Evolutionary conservation across 2,797 vertebrate genomes (phyloP).

Genomic region (Paramormyrops hopkinsi): DNA sequence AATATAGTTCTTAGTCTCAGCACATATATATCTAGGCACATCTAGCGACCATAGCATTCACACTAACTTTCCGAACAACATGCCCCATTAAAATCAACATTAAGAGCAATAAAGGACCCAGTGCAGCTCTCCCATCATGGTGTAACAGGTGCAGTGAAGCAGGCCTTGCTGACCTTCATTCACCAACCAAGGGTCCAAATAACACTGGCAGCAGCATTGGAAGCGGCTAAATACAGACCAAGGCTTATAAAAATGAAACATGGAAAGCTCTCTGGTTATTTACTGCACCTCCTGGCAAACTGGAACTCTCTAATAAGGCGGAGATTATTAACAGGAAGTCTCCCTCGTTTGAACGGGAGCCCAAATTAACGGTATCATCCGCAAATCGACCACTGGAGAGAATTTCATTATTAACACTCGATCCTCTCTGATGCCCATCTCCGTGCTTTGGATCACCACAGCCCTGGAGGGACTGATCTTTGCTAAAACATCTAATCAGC

Average conservation of each 20-base stretch:
- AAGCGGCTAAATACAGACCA: neutral
- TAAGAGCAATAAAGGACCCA: neutral
- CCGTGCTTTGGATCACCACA: slow-evolving; percentile 27
- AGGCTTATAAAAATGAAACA: neutral
- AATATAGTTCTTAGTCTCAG: neutral
- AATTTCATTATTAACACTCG: slow-evolving; percentile 36
- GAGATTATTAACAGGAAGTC: slow-evolving; percentile 39
- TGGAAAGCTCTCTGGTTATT: neutral
- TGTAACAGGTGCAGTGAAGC: neutral
- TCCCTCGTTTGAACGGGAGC: slow-evolving; percentile 30
- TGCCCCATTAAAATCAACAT: neutral
- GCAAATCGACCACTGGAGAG: slow-evolving; percentile 33
- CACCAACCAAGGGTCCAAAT: neutral
- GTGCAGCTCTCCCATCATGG: neutral
- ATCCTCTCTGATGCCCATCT: neutral
- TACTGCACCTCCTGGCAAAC: slow-evolving; percentile 34
- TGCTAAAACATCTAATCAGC: slow-evolving; percentile 34
- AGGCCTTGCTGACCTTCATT: neutral
- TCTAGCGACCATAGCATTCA: neutral
- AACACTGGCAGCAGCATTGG: neutral
- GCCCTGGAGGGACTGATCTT: slow-evolving; percentile 33
- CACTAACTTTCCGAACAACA: neutral
- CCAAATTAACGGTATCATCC: slow-evolving; percentile 34
- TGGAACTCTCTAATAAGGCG: slow-evolving; percentile 44
- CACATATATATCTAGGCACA: neutral